Evolutionary conservation across 2,888 invertebrate genomes (phyloP), one percentile per base, ranked within the genome.

Genomic region (Dolichomitus sp.): DNA sequence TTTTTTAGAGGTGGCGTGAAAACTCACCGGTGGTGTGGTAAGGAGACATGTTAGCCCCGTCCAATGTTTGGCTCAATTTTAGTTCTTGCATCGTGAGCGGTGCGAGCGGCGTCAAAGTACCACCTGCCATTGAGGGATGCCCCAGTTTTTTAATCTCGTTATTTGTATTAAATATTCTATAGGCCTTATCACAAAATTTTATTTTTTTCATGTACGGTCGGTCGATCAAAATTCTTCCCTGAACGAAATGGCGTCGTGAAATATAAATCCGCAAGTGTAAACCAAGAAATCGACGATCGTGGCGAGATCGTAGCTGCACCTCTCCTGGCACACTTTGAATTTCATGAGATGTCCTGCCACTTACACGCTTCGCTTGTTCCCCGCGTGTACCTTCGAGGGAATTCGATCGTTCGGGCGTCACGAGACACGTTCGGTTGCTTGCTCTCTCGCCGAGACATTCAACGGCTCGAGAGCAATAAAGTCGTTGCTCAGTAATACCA

Each of bases 61-160:
- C 96, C 94, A 96, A 94, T 87, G 96, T 94, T 90, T 95, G 94
- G 93, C 95, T 95, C 90, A 96, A 94, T 95, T 96, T 97, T 95
- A 96, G 95, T 94, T 97, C 97, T 94, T 96, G 96, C 96, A 96
- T 96, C 93, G 95, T 96, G 93, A 97, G 96, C 88, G 97, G 96
- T 88, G 96, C 96, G 93, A 97, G 94, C 88, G 96, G 96, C 89
- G 96, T 96, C 94, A 97, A 94, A 87, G 96, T 95, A 93, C 95
- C 95, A 94, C 95, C 94, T 94, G 95, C 95, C 95, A 89, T 90
- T 89, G 87, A 89, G 89, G 88, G 88, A 91, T 88, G 19, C 90
- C 91, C 90, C 91, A 91, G 82, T 87, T 59, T 69, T 76, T 80
- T 48, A 48, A 48, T 73, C 23, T 42, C 37, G 54, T 63, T 30